Percentiles rank a stretch among this genome's conserved stretches.
These are phyloP conservation scores for Nudaria mundana DNA, from an alignment of 2,888 invertebrate species.

Conservation along the genomic window DNA sequence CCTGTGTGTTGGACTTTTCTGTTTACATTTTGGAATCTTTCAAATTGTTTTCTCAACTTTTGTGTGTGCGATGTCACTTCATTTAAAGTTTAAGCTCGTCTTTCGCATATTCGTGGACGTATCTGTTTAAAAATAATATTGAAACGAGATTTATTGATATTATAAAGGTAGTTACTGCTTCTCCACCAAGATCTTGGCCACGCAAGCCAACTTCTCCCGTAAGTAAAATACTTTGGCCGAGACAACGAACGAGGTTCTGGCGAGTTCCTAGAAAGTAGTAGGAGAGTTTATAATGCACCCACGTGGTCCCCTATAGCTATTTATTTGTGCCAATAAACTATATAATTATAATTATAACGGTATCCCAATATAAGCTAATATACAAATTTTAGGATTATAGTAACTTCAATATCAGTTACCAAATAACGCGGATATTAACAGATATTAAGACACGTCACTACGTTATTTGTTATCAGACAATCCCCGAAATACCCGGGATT, in stretches of 20 bases:
- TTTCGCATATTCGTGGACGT: background rate
- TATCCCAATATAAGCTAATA: too few relatives aligned
- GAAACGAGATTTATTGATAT: background rate
- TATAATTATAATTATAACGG: too few relatives aligned
- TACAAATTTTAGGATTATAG: background rate
- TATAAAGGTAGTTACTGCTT: background rate
- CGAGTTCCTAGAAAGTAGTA: too few relatives aligned
- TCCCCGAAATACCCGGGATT: constrained; percentile 41
- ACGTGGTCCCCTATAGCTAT: too few relatives aligned
- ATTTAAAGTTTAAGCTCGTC: constrained; percentile 1
- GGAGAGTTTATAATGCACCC: too few relatives aligned
- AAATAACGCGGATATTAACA: constrained; percentile 17
- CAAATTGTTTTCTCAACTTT: constrained; percentile 1
- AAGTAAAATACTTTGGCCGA: too few relatives aligned
- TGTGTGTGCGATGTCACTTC: background rate
- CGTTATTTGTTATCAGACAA: constrained; percentile 36
- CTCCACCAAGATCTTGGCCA: too few relatives aligned
- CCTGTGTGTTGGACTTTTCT: constrained; percentile 9
- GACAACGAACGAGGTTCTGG: too few relatives aligned
- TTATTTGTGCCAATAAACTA: too few relatives aligned
- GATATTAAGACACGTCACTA: constrained; percentile 32
- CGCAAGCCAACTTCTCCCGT: too few relatives aligned
- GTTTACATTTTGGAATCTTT: constrained; percentile 11
- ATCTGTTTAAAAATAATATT: background rate
- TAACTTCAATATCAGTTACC: background rate